Evolutionary conservation across 2,888 invertebrate species (phyloP), one percentile per base, ranked within the genome.

Genomic region (Hydraecia micacea): DNA sequence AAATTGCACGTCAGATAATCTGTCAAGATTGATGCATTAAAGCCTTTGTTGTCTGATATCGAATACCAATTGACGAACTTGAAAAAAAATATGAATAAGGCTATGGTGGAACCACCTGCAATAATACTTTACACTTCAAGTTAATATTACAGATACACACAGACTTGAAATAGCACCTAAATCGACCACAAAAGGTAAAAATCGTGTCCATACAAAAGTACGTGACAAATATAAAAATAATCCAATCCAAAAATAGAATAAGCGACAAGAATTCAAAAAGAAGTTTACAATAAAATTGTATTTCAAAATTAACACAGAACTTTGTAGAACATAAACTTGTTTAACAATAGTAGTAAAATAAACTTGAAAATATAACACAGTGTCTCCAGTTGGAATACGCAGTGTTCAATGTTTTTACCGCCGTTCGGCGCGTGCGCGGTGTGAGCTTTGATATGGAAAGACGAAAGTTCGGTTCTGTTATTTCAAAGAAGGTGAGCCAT

Each of bases 381-480:
- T 88, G 87, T 83, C 63, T 32, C 39, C 63, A 73, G 87, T 70
- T 88, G 89, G 89, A 89, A 89, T 42, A 84, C 87, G 65, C 8
- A 25, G 77, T 81, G 87, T 77, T 84, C 85, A 85, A 81, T 77
- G 90, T 86, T 89, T 80, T 86, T 86, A 80, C 82, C 80, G 74
- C 67, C 72, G 55, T 75, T 85, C 84, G 82, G 81, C 87, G 90
- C 90, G 89, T 87, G 90, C 90, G 90, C 86, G 81, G 81, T 83
- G 65, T 42, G 42, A 49, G 76, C 79, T 86, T 87, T 84, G 84
- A 85, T 83, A 75, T 73, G 39, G 55, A 21, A 75, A 80, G 86
- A 84, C 77, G 66, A 80, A 88, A 86, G 71, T 89, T 87, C 15
- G 63, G 79, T 72, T 78, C 73, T 74, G 76, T 78, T 87, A 79